Evolutionary conservation across 2,888 invertebrate genomes (phyloP), one percentile per base, ranked within the genome.

Genomic region (Mythimna vitellina): DNA sequence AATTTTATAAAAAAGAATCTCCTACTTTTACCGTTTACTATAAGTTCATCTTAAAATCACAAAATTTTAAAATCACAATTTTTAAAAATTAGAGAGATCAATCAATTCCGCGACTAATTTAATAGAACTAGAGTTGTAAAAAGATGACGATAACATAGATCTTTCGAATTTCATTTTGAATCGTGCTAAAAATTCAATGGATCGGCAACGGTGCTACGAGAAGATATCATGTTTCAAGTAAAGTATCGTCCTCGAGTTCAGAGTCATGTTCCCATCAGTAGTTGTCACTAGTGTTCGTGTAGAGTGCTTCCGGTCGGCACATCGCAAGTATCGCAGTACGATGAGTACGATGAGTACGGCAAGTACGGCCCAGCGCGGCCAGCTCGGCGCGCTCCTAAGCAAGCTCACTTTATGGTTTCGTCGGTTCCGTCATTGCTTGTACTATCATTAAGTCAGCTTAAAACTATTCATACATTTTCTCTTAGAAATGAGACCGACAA

Each of bases 151-250:
- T 92, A 92, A 91, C 90, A 92, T 93, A 94, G 92, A 92, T 92
- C 91, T 92, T 91, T 89, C 89, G 85, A 89, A 88, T 83, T 91
- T 91, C 80, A 88, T 92, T 92, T 91, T 74, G 83, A 90, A 89
- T 91, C 90, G 90, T 93, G 92, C 90, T 93, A 89, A 92, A 92
- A 67, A 53, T 89, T 88, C 83, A 86, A 92, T 92, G 87, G 89
- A 92, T 93, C 90, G 93, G 93, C 91, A 94, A 91, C 93, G 96
- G 95, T 96, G 96, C 96, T 95, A 95, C 89, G 92, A 88, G 89
- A 90, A 89, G 88, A 91, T 86, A 89, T 89, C 87, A 89, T 82
- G 79, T 87, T 80, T 78, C 80, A 82, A 87, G 80, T 82, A 78
- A 83, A 66, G 88, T 88, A 89, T 90, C 90, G 89, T 89, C 88